A percentile compares a stretch with the other conserved stretches of the same genome.
Evolutionary conservation across 2,888 invertebrate genomes (phyloP).

Genomic region (Amphipoea oculea): DNA sequence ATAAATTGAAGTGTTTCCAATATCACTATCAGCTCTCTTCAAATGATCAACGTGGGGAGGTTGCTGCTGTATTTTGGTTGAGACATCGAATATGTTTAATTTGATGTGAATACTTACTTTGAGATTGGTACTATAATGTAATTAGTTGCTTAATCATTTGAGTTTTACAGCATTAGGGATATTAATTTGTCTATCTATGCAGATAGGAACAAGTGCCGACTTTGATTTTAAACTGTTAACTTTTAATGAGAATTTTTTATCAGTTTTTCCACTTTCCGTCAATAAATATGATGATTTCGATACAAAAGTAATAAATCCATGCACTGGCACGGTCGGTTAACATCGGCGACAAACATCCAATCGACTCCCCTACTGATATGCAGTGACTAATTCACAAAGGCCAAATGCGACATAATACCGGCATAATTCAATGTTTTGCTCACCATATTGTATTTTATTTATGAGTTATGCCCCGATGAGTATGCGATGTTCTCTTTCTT

Average conservation of each 20-base stretch:
- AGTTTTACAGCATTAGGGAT: neutral
- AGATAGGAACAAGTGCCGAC: neutral
- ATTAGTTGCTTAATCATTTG: neutral
- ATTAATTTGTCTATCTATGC: neutral
- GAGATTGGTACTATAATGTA: neutral
- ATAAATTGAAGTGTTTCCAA: conserved; percentile 79
- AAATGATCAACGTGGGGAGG: conserved; percentile 40
- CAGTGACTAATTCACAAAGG: conserved; percentile 89
- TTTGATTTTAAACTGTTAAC: neutral
- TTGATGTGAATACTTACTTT: neutral
- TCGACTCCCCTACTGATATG: conserved; percentile 82
- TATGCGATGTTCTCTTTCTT: conserved; percentile 76
- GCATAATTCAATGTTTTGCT: conserved; percentile 91
- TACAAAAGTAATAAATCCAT: conserved; percentile 78
- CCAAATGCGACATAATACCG: conserved; percentile 91
- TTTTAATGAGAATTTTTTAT: neutral
- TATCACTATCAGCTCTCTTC: conserved; percentile 64
- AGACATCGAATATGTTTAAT: conserved; percentile 10
- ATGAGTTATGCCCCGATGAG: conserved; percentile 89
- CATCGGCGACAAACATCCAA: conserved; percentile 82
- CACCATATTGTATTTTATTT: conserved; percentile 91
- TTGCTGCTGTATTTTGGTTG: conserved; percentile 9
- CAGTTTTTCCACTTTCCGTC: neutral
- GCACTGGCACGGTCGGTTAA: conserved; percentile 78
- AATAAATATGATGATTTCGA: conserved; percentile 36